A percentile compares a stretch with the other conserved stretches of the same genome.
Conservation (phyloP, 2,888 invertebrate species). For the Dione juno region DNA sequence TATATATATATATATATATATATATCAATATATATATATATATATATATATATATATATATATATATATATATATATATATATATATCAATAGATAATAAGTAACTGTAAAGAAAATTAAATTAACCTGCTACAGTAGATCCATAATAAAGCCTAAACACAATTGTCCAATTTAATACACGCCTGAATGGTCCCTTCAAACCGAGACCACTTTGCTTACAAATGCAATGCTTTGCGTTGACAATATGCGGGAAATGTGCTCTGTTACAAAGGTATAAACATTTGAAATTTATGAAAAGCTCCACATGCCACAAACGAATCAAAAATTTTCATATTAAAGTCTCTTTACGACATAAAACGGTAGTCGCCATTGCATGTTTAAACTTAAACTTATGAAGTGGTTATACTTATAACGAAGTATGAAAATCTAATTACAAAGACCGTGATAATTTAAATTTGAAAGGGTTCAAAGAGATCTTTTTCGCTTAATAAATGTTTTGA, state of each 20-base stretch:
- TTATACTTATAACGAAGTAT: constrained; percentile 39
- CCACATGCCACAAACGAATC: constrained; percentile 46
- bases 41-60: too few relatives aligned
- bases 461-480: constrained; percentile 37
- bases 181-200: constrained; percentile 50
- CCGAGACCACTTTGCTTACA: constrained; percentile 58
- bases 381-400: constrained; percentile 37
- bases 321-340: constrained; percentile 48
- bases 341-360: constrained; percentile 35
- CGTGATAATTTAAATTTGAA: constrained; percentile 37
- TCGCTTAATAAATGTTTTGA: constrained; percentile 38
- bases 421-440: constrained; percentile 43
- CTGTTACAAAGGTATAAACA: constrained; percentile 49
- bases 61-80: too few relatives aligned
- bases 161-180: constrained; percentile 21
- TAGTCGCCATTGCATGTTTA: constrained; percentile 36
- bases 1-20: too few relatives aligned
- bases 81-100: too few relatives aligned
- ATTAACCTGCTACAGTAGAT: neutral
- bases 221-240: constrained; percentile 55
- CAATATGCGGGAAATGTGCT: constrained; percentile 56
- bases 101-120: neutral
- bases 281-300: constrained; percentile 47
- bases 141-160: constrained; percentile 5
- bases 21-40: too few relatives aligned